Base-by-base conservation (phyloP, 2,797 vertebrate genomes). In the Harpia harpyja region DNA sequence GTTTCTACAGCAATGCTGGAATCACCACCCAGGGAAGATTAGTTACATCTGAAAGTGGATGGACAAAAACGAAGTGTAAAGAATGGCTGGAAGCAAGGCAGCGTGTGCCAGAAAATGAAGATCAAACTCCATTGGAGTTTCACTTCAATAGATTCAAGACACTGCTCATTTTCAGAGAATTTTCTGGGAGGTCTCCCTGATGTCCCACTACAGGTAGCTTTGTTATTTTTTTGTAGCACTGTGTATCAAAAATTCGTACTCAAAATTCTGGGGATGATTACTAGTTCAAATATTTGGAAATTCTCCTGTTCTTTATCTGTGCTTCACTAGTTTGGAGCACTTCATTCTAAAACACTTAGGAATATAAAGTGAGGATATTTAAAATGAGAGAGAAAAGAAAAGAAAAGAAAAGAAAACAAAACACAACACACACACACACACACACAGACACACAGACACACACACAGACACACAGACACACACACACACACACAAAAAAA, bases 1-100 rank as follows among this genome's bases (percentile, higher is more conserved):
- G 30, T 85, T 92, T 92, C 79, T 84, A 24, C 82, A 88, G 89
- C 54, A 81, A 30, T 56, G 51, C 51, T 94, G 93, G 85, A 92
- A 61, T 94, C 92, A 81, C 70, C 79, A 78, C 65, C 73, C 65
- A 69, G 59, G 46, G 69, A 73, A 88, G 65, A 80, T 91, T 14
- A 75, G 82, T 92, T 91, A 92, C 77, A 59, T 84, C 57, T 94
- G 69, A 59, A 80, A 81, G 60, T 28, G 67, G 39, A 92, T 5
- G 28, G 74, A 48, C 60, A 77, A 89, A 89, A 92, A 35, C 0
- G 1, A 89, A 87, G 82, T 44, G 46, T 48, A 67, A 93, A 82
- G 86, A 77, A 72, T 41, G 76, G 68, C 79, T 89, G 85, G 63
- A 89, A 81, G 51, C 23, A 67, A 94, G 32, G 33, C 33, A 72